These are phyloP conservation scores for Helarctos malayanus DNA, from an alignment of 2,797 vertebrate species.

Conservation along the genomic window DNA sequence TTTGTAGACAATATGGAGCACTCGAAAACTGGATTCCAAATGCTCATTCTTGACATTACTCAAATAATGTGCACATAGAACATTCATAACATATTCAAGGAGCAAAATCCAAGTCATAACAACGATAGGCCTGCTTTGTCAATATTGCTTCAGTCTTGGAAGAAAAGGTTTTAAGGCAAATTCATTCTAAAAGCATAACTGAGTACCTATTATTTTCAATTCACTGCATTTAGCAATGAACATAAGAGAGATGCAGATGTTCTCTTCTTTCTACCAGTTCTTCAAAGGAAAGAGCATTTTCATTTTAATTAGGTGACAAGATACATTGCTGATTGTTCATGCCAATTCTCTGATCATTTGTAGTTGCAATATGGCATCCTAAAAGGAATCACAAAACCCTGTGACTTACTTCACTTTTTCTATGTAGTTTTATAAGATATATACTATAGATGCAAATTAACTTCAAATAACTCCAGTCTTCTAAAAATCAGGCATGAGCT, in stretches of 20 bases:
- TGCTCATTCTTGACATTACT: neutral
- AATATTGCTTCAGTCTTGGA: neutral
- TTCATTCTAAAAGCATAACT: slow-evolving; percentile 34
- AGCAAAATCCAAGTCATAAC: neutral
- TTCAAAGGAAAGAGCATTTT: slow-evolving; percentile 41
- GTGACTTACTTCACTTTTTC: neutral
- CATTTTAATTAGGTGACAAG: neutral
- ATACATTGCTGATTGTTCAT: neutral
- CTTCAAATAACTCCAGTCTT: slow-evolving; percentile 20
- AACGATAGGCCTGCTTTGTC: neutral
- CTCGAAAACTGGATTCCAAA: neutral
- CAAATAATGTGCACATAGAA: neutral
- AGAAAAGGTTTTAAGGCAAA: slow-evolving; percentile 6
- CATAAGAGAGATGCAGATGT: neutral
- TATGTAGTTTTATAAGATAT: slow-evolving; percentile 13
- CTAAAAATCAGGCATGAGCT: slow-evolving; percentile 47
- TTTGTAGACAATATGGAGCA: neutral
- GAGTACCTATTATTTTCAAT: slow-evolving; percentile 2
- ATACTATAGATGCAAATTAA: slow-evolving; percentile 29
- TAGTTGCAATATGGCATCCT: neutral
- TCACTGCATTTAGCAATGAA: slow-evolving; percentile 47
- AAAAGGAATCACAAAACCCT: slow-evolving; percentile 17
- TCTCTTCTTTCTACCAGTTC: slow-evolving; percentile 27
- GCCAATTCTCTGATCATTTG: neutral
- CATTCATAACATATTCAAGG: neutral